Evolutionary conservation across 1,140 invertebrate genomes (phyloP).

Genomic region (Drosophila aff.): DNA sequence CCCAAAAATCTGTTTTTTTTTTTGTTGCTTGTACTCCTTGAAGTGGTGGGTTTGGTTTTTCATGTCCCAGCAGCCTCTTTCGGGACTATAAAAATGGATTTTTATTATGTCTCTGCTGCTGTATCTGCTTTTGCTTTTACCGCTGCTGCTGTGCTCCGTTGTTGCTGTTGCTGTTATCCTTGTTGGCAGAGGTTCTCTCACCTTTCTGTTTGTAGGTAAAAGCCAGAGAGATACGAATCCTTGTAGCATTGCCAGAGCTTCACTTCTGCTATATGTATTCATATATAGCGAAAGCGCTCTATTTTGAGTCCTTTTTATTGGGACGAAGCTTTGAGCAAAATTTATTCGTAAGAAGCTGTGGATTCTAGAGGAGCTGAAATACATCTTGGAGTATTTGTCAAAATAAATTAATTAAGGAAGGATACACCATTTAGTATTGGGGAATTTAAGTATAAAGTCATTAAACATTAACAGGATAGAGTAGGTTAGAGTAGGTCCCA

Average conservation of each 20-base stretch:
- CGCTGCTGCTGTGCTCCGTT: slow-evolving; percentile 30
- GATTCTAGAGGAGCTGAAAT: slow-evolving; percentile 9
- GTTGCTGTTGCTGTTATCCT: slow-evolving; percentile 57
- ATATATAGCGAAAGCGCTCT: slow-evolving; percentile 10
- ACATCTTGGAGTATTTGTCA: slow-evolving; percentile 4
- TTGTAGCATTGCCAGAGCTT: slow-evolving; percentile 50
- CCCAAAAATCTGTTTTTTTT: slow-evolving; percentile 59
- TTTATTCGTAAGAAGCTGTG: slow-evolving; percentile 9
- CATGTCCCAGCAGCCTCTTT: slow-evolving; percentile 38
- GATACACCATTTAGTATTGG: no score
- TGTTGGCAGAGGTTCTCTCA: slow-evolving; percentile 57
- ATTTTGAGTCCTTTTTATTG: slow-evolving; percentile 12
- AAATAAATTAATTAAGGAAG: background rate
- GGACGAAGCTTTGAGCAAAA: slow-evolving; percentile 60
- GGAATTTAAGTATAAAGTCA: no score
- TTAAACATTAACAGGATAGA: background rate
- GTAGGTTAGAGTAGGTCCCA: background rate
- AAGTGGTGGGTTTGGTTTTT: slow-evolving; percentile 59
- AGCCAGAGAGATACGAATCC: slow-evolving; percentile 15
- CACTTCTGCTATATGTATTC: background rate
- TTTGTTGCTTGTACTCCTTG: background rate
- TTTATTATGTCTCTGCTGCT: slow-evolving; percentile 68
- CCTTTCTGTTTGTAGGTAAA: slow-evolving; percentile 49
- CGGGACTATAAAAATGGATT: slow-evolving; percentile 81
- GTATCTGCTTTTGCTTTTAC: slow-evolving; percentile 28